Conservation (phyloP, 2,888 invertebrate species). For the Parthenolecanium corni region DNA sequence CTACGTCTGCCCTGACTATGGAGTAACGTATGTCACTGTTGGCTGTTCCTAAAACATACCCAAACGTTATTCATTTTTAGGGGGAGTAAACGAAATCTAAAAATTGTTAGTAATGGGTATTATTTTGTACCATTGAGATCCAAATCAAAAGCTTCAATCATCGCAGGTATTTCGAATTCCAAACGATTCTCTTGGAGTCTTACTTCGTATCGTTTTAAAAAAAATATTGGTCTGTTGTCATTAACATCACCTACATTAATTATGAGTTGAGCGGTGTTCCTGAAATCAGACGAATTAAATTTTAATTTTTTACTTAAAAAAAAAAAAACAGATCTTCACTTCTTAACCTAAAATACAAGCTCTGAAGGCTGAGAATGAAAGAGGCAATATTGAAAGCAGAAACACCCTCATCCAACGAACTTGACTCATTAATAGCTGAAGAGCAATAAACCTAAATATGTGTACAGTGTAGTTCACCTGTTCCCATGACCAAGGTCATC, state of each 20-base stretch:
- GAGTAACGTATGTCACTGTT: constrained; percentile 77
- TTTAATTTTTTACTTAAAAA: no score
- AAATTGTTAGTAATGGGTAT: no score
- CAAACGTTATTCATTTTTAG: no score
- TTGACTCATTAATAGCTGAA: no score
- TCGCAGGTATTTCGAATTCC: constrained; percentile 61
- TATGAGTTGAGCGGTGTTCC: constrained; percentile 68
- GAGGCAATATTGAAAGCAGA: background rate
- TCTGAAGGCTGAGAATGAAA: background rate
- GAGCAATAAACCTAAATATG: no score
- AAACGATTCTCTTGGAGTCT: constrained; percentile 69
- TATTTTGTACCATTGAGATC: constrained; percentile 68
- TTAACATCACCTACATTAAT: constrained; percentile 77
- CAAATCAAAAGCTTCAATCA: constrained; percentile 69
- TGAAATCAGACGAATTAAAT: constrained; percentile 30
- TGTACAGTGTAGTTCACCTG: constrained; percentile 41
- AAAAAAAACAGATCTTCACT: no score
- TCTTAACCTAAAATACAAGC: background rate
- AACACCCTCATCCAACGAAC: no score
- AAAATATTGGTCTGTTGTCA: constrained; percentile 77
- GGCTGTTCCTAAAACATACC: constrained; percentile 54
- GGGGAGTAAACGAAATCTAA: no score
- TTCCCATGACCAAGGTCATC: constrained; percentile 77
- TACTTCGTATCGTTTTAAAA: constrained; percentile 70
- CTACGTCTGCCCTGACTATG: constrained; percentile 58